phyloP scores from a whole-genome alignment of 1,140 invertebrate genomes.

The Ctenoplectra terminalis region DNA sequence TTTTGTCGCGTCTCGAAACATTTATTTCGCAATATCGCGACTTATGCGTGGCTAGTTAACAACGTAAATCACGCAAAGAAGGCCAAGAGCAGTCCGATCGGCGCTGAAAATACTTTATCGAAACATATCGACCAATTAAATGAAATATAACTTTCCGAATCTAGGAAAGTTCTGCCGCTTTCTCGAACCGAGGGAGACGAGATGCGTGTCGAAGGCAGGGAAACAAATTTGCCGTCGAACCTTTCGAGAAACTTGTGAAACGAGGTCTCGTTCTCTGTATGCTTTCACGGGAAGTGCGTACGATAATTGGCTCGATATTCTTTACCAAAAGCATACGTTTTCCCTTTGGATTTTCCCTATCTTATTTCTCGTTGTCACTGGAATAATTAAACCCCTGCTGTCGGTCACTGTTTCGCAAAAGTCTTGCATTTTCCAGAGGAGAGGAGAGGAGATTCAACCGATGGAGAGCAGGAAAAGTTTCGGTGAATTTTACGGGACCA shows the following conservation, averaged over 20 bases:
- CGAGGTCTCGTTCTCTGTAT: too few species aligned
- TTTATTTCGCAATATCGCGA: too few species aligned
- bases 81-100: neutral
- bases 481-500: too few species aligned
- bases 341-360: neutral
- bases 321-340: neutral
- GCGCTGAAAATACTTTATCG: neutral
- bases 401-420: too few species aligned
- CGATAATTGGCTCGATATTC: slow-evolving; percentile 22
- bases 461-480: too few species aligned
- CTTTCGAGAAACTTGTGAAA: neutral
- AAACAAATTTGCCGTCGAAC: neutral
- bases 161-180: neutral
- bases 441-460: neutral
- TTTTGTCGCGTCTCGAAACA: too few species aligned
- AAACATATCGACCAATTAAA: neutral
- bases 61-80: neutral
- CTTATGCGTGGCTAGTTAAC: too few species aligned
- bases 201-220: too few species aligned
- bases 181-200: neutral
- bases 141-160: neutral
- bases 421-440: neutral
- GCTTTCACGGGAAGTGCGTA: neutral
- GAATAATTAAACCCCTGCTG: too few species aligned
- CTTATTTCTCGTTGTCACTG: neutral